phyloP scores from a whole-genome alignment of 2,888 invertebrate species.

The Anorthoa munda region DNA sequence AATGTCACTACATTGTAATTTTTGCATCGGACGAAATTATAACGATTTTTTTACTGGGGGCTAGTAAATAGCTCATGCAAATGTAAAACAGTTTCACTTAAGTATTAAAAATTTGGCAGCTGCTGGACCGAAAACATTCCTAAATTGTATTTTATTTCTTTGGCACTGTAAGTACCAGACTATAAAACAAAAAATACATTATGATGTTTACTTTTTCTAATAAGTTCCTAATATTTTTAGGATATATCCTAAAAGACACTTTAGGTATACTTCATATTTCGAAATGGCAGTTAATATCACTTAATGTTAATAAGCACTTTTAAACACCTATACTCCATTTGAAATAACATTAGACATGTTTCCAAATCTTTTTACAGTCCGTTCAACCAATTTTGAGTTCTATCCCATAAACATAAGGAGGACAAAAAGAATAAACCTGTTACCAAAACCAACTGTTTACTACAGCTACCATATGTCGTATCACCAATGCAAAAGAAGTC shows the following conservation, averaged over 20 bases:
- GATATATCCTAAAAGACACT: slow-evolving; percentile 64
- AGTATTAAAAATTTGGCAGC: slow-evolving; percentile 72
- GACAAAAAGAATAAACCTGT: too few species aligned
- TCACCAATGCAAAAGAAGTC: too few species aligned
- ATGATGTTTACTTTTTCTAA: slow-evolving; percentile 20
- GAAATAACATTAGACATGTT: too few species aligned
- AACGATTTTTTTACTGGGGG: slow-evolving; percentile 36
- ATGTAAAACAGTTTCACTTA: slow-evolving; percentile 24
- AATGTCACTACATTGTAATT: slow-evolving; percentile 60
- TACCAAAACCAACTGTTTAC: too few species aligned
- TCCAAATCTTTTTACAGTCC: too few species aligned
- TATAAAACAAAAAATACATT: slow-evolving; percentile 33
- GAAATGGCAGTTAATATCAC: slow-evolving; percentile 88
- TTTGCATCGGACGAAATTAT: slow-evolving; percentile 56
- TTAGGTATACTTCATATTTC: slow-evolving; percentile 61
- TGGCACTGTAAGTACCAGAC: slow-evolving; percentile 45
- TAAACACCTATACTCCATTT: too few species aligned
- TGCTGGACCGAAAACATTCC: slow-evolving; percentile 49
- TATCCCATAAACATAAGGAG: too few species aligned
- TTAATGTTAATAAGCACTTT: slow-evolving; percentile 76
- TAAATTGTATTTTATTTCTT: slow-evolving; percentile 37
- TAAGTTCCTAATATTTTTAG: slow-evolving; percentile 42
- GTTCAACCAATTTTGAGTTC: too few species aligned
- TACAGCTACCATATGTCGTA: too few species aligned
- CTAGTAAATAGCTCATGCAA: slow-evolving; percentile 43